phyloP scores from a whole-genome alignment of 1,140 invertebrate genomes.

The Drosophila lini region DNA sequence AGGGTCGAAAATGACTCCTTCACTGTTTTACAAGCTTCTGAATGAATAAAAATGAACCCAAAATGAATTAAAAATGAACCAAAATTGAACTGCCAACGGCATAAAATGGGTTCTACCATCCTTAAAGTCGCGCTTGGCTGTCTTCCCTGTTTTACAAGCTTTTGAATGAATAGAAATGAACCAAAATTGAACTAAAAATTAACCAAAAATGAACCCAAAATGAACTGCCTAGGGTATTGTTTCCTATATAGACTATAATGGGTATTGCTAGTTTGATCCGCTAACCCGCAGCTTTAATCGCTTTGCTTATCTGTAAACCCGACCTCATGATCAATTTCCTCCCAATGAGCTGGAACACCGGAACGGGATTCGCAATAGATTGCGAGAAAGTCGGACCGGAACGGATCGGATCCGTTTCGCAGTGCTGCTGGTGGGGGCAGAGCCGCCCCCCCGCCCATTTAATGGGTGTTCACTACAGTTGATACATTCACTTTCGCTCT shows the following conservation, averaged over 20 bases:
- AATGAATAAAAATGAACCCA: neutral
- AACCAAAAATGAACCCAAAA: neutral
- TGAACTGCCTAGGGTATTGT: too few relatives aligned
- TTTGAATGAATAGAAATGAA: too few relatives aligned
- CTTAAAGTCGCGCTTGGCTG: too few relatives aligned
- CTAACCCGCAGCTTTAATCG: neutral
- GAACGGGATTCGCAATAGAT: slow-evolving; percentile 14
- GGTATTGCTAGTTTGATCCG: neutral
- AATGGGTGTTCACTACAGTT: slow-evolving; percentile 14
- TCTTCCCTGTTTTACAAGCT: too few relatives aligned
- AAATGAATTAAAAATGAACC: neutral
- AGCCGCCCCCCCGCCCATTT: slow-evolving; percentile 2
- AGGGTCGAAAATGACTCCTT: too few relatives aligned
- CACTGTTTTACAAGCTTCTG: too few relatives aligned
- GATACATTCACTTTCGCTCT: slow-evolving; percentile 44
- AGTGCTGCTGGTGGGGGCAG: neutral
- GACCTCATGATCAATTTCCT: slow-evolving; percentile 16
- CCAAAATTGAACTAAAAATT: neutral
- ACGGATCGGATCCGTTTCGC: neutral
- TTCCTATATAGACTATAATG: neutral
- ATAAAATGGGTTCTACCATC: too few relatives aligned
- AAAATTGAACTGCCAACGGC: neutral
- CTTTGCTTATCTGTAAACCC: slow-evolving; percentile 5
- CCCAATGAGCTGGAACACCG: slow-evolving; percentile 19
- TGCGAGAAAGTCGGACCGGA: neutral